Percentiles rank a stretch among this genome's conserved stretches.
phyloP scores from a whole-genome alignment of 2,888 invertebrate species.

The Cephus spinipes region DNA sequence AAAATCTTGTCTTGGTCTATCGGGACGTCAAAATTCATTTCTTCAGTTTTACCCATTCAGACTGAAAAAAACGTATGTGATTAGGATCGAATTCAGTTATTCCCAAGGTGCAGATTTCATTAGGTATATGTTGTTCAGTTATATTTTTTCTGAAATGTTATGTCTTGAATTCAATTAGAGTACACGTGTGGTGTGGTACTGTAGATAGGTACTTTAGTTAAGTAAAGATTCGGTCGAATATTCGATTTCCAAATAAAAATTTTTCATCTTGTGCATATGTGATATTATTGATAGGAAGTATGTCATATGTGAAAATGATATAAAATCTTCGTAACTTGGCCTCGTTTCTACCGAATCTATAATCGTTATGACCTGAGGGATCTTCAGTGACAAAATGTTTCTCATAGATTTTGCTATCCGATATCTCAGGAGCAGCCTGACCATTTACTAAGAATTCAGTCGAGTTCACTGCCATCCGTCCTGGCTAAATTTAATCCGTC shows the following conservation, averaged over 20 bases:
- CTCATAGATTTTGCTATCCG: not conserved
- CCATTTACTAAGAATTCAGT: not conserved
- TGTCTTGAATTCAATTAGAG: not conserved
- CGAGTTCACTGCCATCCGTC: not conserved
- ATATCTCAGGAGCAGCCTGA: not conserved
- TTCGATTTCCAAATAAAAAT: no score
- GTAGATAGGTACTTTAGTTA: no score
- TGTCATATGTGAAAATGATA: not conserved
- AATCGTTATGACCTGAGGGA: not conserved
- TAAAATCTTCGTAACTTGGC: not conserved
- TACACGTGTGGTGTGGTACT: not conserved
- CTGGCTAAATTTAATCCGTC: not conserved
- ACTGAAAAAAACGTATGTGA: not conserved
- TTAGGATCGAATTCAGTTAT: not conserved
- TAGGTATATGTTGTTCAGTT: not conserved
- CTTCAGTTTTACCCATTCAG: not conserved
- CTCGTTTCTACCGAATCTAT: not conserved
- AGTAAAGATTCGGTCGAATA: no score
- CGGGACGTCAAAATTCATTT: not conserved
- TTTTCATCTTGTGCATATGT: not conserved
- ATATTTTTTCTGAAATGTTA: not conserved
- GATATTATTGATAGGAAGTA: not conserved
- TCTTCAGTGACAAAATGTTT: not conserved
- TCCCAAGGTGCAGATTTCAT: not conserved
- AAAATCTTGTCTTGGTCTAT: slow-evolving; percentile 20